Evolutionary conservation across 1,140 invertebrate genomes (phyloP), one percentile per base, ranked within the genome.

Genomic region (Brachionus rotundiformis): DNA sequence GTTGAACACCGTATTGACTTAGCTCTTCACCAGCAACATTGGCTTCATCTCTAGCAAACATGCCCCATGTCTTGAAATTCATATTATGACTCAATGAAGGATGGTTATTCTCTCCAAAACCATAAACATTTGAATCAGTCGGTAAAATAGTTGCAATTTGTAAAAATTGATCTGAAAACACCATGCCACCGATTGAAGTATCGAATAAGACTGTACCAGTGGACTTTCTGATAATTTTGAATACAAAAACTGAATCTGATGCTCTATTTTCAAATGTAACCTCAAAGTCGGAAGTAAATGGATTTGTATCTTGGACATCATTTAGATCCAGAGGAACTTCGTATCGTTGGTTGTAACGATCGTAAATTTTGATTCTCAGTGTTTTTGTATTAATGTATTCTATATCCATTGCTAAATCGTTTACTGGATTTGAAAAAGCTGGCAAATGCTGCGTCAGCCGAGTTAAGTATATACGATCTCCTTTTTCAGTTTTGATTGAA

Each of bases 81-180:
- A 82, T 31, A 71, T 82, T 27, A 33, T 73, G 61, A 5, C 33
- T 73, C 1, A 82, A 29, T n/a, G 19, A n/a, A 27, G 54, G 47
- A 75, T 82, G 81, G 49, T 82, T 82, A 27, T 82, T 82, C 23
- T 82, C 81, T 29, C 81, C 81, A 71, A 82, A 82, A 39, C 81
- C 81, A 61, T 82, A 82, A 16, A 82, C 63, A 54, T 71, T 16
- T 25, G 63, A 33, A 54, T 23, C 44, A 44, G 39, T 73, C 82
- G 84, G 33, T 49, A 77, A 29, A 82, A 29, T 65, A 83, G 84
- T 31, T 59, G 31, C 76, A 44, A 83, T 75, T 49, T 83, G 80
- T 44, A 83, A 33, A 47, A 82, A 83, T 79, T 83, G 82, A 54
- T 82, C 71, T 11, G 13, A 47, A 63, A 82, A 82, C 23, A 82